phyloP scores from a whole-genome alignment of 2,797 vertebrate genomes.

The Gadopsis bispinosus region DNA sequence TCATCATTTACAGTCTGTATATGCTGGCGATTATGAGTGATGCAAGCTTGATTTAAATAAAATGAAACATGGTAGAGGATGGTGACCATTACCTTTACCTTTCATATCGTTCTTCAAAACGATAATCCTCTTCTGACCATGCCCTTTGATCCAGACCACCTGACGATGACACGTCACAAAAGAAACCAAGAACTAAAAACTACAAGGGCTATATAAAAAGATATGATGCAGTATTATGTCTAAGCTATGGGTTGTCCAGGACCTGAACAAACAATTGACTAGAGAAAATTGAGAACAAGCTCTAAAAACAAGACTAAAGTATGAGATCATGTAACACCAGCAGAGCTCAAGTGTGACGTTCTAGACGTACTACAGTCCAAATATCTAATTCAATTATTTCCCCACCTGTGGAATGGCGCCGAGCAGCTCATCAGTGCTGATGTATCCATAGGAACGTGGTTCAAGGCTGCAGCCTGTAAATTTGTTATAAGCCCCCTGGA shows the following conservation, averaged over 20 bases:
- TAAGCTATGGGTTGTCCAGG: not conserved
- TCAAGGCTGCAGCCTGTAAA: slow-evolving; percentile 90
- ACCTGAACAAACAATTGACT: not conserved
- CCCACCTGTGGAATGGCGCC: slow-evolving; percentile 93
- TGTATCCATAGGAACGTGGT: slow-evolving; percentile 90
- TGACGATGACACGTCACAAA: slow-evolving; percentile 62
- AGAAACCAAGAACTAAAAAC: not conserved
- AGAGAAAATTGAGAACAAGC: not conserved
- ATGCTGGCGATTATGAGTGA: not conserved
- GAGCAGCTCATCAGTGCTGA: slow-evolving; percentile 91
- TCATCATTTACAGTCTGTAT: too few relatives aligned
- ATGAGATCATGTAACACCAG: not conserved
- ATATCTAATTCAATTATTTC: not conserved
- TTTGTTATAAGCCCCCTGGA: slow-evolving; percentile 91
- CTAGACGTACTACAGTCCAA: not conserved
- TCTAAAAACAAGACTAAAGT: not conserved
- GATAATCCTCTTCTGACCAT: slow-evolving; percentile 98
- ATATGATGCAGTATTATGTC: not conserved
- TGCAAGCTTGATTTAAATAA: not conserved
- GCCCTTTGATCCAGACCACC: slow-evolving; percentile 99
- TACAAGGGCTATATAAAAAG: not conserved
- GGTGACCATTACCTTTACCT: slow-evolving; percentile 81
- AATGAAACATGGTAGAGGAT: not conserved
- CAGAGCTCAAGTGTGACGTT: not conserved
- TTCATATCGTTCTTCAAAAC: slow-evolving; percentile 99